These are phyloP conservation scores for Akabosia matsudoensis DNA, from an alignment of 1,140 invertebrate species.

Conservation along the genomic window DNA sequence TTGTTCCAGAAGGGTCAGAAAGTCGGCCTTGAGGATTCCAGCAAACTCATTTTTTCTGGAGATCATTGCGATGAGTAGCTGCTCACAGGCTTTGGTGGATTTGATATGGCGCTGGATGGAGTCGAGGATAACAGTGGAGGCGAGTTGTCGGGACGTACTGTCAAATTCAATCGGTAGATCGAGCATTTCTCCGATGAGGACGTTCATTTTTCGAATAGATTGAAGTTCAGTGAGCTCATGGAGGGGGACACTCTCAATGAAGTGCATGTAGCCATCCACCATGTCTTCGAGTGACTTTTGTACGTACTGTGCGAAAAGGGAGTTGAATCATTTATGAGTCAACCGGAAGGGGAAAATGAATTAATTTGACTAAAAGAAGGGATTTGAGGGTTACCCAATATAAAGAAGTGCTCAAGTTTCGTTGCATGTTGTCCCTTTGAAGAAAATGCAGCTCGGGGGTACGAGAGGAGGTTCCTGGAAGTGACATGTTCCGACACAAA, in stretches of 20 bases:
- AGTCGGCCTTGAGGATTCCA: neutral
- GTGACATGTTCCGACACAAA: too few species aligned
- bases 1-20: neutral
- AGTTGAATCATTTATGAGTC: too few species aligned
- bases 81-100: neutral
- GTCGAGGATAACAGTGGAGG: neutral
- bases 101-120: neutral
- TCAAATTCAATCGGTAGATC: neutral
- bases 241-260: neutral
- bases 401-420: neutral
- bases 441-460: too few species aligned
- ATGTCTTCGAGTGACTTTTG: neutral
- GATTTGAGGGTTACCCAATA: constrained; percentile 10
- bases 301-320: neutral
- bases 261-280: neutral
- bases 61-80: neutral
- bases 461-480: too few species aligned
- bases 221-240: neutral
- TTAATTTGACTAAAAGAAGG: too few species aligned
- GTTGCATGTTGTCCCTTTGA: neutral
- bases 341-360: too few species aligned
- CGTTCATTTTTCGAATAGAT: too few species aligned
- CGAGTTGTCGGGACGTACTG: neutral
- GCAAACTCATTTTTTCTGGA: neutral
- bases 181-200: neutral